Evolutionary conservation across 2,113 vertebrate species (phyloP).

Genomic region (Oenanthe oenanthe): DNA sequence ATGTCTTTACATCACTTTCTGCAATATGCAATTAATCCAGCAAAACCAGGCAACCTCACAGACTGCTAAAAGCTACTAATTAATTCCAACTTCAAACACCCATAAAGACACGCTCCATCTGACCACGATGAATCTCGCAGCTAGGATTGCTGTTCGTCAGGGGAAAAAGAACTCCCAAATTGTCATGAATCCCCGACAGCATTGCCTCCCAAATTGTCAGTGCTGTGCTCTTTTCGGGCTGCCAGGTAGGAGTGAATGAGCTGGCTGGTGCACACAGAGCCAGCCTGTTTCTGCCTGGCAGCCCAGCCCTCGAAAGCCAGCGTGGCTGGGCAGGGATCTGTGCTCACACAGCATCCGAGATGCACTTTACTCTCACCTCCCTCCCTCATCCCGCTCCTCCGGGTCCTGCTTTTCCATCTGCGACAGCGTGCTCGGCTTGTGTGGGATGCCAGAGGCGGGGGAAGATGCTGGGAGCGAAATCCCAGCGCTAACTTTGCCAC

Average conservation of each 20-base stretch:
- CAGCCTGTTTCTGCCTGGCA: neutral
- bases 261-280: neutral
- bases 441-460: neutral
- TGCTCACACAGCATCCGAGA: neutral
- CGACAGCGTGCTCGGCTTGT: neutral
- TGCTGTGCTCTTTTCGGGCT: neutral
- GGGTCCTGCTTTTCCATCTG: neutral
- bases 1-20: neutral
- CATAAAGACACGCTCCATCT: neutral
- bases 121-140: neutral
- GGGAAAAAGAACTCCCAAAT: neutral
- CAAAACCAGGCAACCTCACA: neutral
- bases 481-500: neutral
- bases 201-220: neutral
- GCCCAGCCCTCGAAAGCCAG: neutral
- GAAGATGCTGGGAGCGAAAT: neutral
- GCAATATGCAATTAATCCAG: conserved; percentile 4
- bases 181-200: neutral
- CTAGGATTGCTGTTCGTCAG: neutral
- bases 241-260: neutral
- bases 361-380: neutral
- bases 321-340: rapidly evolving
- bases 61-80: neutral
- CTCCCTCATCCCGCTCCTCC: neutral
- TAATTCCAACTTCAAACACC: conserved; percentile 10